Evolutionary conservation across 2,888 invertebrate species (phyloP).

Genomic region (Gastracanthus pulcherrimus): DNA sequence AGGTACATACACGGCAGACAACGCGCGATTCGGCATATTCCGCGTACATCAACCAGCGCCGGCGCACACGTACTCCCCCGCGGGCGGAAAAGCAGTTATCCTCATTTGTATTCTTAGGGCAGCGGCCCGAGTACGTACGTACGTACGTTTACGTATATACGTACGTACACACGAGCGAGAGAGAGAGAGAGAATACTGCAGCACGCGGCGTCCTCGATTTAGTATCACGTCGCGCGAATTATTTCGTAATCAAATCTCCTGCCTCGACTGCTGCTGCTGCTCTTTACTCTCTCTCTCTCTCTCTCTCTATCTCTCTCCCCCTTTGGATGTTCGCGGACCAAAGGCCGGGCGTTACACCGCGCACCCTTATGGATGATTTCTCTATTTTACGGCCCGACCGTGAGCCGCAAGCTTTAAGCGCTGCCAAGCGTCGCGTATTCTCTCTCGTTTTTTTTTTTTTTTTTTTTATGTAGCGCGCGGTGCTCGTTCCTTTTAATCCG

Average conservation of each 20-base stretch:
- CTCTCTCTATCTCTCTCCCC: constrained; percentile 2
- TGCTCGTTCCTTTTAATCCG: constrained; percentile 46
- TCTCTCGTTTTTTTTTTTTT: background rate
- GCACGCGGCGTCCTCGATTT: constrained; percentile 71
- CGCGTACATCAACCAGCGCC: constrained; percentile 25
- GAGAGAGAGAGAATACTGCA: no score
- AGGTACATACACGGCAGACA: background rate
- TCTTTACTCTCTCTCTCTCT: constrained; percentile 13
- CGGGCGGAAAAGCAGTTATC: constrained; percentile 70
- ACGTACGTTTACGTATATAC: constrained; percentile 27
- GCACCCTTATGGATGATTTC: constrained; percentile 72
- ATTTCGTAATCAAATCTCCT: constrained; percentile 77
- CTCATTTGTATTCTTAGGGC: constrained; percentile 77
- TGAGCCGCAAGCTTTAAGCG: constrained; percentile 62
- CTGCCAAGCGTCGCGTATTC: background rate
- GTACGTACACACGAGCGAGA: background rate
- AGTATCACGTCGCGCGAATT: constrained; percentile 77
- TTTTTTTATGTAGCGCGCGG: constrained; percentile 1
- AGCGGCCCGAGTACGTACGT: constrained; percentile 61
- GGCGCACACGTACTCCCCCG: background rate
- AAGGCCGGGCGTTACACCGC: constrained; percentile 39
- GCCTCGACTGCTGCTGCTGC: constrained; percentile 47
- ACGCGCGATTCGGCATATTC: constrained; percentile 21
- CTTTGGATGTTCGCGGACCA: constrained; percentile 7
- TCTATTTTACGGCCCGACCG: constrained; percentile 74